A percentile compares a stretch with the other conserved stretches of the same genome.
These are phyloP conservation scores for Gobiocypris rarus DNA, from an alignment of 2,113 vertebrate genomes.

Conservation along the genomic window DNA sequence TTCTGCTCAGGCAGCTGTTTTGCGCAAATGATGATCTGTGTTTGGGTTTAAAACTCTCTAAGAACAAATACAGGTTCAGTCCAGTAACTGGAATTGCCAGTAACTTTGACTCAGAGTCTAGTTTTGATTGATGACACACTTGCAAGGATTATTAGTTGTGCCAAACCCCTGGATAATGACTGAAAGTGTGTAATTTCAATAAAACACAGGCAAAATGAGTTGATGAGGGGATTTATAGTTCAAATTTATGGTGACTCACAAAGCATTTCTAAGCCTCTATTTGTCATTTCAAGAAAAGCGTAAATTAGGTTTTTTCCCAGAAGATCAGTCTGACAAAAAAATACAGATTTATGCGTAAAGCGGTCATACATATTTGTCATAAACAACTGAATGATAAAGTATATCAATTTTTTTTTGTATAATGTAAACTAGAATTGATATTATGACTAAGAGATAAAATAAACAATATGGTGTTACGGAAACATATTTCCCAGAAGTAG, in stretches of 20 bases:
- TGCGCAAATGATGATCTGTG: background rate
- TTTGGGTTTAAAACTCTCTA: background rate
- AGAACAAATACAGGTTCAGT: slow-evolving; percentile 2
- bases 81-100: background rate
- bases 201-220: background rate
- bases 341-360: background rate
- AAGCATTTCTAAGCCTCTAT: background rate
- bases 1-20: background rate
- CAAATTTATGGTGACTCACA: slow-evolving; percentile 5
- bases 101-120: background rate
- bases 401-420: background rate
- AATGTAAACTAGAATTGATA: background rate
- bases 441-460: background rate
- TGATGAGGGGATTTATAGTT: background rate
- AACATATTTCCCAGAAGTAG: background rate
- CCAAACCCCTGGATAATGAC: slow-evolving; percentile 14
- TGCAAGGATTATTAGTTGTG: background rate
- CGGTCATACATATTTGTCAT: too few species aligned
- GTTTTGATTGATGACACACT: slow-evolving; percentile 22
- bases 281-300: background rate
- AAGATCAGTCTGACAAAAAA: background rate
- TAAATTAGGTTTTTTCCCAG: background rate
- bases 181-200: slow-evolving; percentile 12
- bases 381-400: background rate
- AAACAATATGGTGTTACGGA: background rate